Evolutionary conservation across 2,888 invertebrate species (phyloP).

Genomic region (Saturnia pavonia): DNA sequence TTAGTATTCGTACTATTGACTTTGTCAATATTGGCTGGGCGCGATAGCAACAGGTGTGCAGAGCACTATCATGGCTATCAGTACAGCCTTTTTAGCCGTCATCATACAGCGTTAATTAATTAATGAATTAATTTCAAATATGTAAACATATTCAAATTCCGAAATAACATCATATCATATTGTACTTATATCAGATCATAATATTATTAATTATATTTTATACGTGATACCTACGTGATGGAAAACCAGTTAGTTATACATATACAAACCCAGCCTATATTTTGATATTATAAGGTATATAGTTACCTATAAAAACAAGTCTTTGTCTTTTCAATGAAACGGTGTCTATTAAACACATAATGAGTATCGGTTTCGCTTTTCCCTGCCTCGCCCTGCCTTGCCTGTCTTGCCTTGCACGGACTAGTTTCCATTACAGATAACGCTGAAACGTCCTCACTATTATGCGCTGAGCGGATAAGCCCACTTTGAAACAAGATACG

Average conservation of each 20-base stretch:
- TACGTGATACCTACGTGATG: not conserved
- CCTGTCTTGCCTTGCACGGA: not conserved
- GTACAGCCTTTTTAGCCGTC: too few species aligned
- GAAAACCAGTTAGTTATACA: not conserved
- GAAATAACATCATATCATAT: too few species aligned
- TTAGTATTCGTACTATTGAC: too few species aligned
- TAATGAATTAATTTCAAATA: too few species aligned
- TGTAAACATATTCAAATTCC: too few species aligned
- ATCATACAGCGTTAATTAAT: too few species aligned
- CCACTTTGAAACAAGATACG: slow-evolving; percentile 77
- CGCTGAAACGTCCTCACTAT: slow-evolving; percentile 58
- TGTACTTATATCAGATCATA: too few species aligned
- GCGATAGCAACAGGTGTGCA: too few species aligned
- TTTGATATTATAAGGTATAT: not conserved
- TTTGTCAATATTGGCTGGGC: too few species aligned
- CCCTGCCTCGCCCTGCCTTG: slow-evolving; percentile 17
- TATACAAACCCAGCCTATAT: not conserved
- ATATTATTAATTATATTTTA: too few species aligned
- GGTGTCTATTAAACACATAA: slow-evolving; percentile 46
- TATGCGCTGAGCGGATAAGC: slow-evolving; percentile 67
- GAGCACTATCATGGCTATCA: too few species aligned
- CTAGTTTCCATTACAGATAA: slow-evolving; percentile 38
- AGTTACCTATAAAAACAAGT: not conserved
- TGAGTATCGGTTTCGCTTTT: slow-evolving; percentile 37
- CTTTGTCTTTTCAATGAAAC: slow-evolving; percentile 37